A percentile compares a stretch with the other conserved stretches of the same genome.
These are phyloP conservation scores for Platyura marginata DNA, from an alignment of 1,140 invertebrate genomes.

Conservation along the genomic window DNA sequence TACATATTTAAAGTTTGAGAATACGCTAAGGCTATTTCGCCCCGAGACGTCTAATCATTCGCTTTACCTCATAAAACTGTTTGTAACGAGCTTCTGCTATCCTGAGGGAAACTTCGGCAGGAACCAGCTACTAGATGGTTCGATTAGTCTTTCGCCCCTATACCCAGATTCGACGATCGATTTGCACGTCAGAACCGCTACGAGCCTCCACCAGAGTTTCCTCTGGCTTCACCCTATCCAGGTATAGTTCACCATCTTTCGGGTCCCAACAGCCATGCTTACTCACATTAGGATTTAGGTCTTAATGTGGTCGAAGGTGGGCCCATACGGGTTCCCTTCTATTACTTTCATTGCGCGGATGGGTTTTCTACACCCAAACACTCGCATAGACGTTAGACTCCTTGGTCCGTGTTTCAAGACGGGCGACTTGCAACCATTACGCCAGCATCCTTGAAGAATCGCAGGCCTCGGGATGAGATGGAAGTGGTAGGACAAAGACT, in stretches of 20 bases:
- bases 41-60: slow-evolving; percentile 74
- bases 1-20: slow-evolving; percentile 81
- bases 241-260: slow-evolving; percentile 86
- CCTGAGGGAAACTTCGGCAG: slow-evolving; percentile 80
- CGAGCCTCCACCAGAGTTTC: slow-evolving; percentile 76
- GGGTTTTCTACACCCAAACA: slow-evolving; percentile 8
- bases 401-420: slow-evolving; percentile 92
- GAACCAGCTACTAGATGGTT: slow-evolving; percentile 83
- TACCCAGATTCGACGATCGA: slow-evolving; percentile 78
- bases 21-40: slow-evolving; percentile 62
- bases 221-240: slow-evolving; percentile 70
- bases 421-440: too few relatives aligned
- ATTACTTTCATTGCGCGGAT: slow-evolving; percentile 7
- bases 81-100: slow-evolving; percentile 37
- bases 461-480: too few relatives aligned
- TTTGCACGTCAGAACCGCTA: slow-evolving; percentile 82
- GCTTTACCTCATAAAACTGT: slow-evolving; percentile 56
- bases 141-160: slow-evolving; percentile 89
- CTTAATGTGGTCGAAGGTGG: slow-evolving; percentile 2
- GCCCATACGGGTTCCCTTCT: slow-evolving; percentile 4
- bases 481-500: too few relatives aligned
- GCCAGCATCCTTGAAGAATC: too few relatives aligned
- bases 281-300: slow-evolving; percentile 14
- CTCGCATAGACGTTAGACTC: slow-evolving; percentile 68
- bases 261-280: slow-evolving; percentile 61